Evolutionary conservation across 2,888 invertebrate species (phyloP), one percentile per base, ranked within the genome.

Genomic region (Cephonodes hylas): DNA sequence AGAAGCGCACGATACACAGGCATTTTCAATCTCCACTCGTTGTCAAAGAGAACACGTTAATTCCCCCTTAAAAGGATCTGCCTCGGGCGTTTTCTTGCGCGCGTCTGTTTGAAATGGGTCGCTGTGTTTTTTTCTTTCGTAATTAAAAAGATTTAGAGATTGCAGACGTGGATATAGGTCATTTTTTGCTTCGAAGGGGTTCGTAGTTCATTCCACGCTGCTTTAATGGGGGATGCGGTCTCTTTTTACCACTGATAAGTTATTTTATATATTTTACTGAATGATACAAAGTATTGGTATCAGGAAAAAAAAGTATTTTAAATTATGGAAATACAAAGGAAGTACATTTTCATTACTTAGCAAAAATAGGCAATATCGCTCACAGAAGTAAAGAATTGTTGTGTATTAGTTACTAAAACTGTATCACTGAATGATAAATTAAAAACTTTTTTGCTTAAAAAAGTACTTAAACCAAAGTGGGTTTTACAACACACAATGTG

Each of bases 31-130:
- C 46, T 60, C 48, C 46, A 42, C 34, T 42, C 46, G 27, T 48
- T 59, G 38, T 72, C 75, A 77, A 75, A 75, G 74, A 67, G 70
- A 75, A 69, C 72, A 69, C 67, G 77, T 75, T 75, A 76, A 79
- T 75, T 74, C 70, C 64, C 63, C 66, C 70, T 65, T 73, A 70
- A 68, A 73, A 70, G 66, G 74, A 71, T 75, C 65, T 64, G 66
- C 70, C 66, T 58, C 66, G 65, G 70, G 75, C 64, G 64, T 69
- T 72, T 72, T 73, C 68, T 71, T 66, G 58, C 63, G 60, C 62
- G 61, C 48, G 42, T 65, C 64, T 60, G 57, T 69, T 73, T 69
- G 58, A 74, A 70, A 73, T 69, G 61, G 74, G 72, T 67, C 73
- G 70, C 53, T 65, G 62, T 66, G 46, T 64, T 64, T 63, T 67